Percentiles rank a stretch among this genome's conserved stretches.
These are phyloP conservation scores for Lasioglossum calceatum DNA, from an alignment of 2,888 invertebrate species.

Conservation along the genomic window DNA sequence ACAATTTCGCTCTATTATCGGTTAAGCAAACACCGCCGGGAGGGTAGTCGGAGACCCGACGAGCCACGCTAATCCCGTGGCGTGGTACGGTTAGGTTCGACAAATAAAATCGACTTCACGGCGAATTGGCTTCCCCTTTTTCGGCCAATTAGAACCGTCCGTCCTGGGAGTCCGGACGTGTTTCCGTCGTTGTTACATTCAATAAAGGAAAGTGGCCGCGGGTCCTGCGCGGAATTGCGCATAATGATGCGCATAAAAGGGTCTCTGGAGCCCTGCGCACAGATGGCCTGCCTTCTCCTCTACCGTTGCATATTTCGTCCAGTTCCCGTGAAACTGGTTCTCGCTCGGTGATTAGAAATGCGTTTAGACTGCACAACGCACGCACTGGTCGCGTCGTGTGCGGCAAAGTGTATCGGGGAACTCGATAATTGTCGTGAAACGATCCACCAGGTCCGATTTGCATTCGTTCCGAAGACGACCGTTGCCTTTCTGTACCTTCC, in stretches of 20 bases:
- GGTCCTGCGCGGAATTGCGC: conserved; percentile 17
- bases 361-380: conserved; percentile 16
- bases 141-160: conserved; percentile 25
- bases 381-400: conserved; percentile 13
- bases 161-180: conserved; percentile 22
- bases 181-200: conserved; percentile 57
- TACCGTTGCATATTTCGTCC: conserved; percentile 37
- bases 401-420: conserved; percentile 25
- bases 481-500: conserved; percentile 8
- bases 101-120: conserved; percentile 28
- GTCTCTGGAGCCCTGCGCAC: neutral
- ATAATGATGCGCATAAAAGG: conserved; percentile 51
- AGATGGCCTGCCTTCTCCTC: conserved; percentile 28
- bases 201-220: conserved; percentile 54
- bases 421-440: conserved; percentile 43
- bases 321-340: conserved; percentile 17
- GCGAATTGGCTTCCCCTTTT: conserved; percentile 26
- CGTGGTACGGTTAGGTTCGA: neutral
- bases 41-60: conserved; percentile 33
- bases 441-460: neutral
- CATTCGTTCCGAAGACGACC: neutral
- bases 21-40: conserved; percentile 79
- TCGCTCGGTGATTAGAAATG: conserved; percentile 39
- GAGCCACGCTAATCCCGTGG: conserved; percentile 22
- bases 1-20: conserved; percentile 80